Conservation (phyloP, 2,888 invertebrate genomes). For the Hybos culiciformis region DNA sequence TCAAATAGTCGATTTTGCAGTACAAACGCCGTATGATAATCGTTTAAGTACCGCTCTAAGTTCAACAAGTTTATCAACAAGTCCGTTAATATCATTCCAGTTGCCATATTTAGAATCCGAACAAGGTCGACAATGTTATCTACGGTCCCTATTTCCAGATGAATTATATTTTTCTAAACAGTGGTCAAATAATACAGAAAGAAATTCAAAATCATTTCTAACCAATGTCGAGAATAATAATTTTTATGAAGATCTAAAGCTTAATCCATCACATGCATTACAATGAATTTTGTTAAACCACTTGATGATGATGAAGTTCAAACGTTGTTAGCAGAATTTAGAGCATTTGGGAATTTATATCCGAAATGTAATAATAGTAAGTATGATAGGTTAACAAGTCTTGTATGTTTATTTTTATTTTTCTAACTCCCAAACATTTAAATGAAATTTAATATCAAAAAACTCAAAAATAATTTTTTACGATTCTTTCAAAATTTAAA, state of each 20-base stretch:
- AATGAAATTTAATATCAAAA: too few relatives aligned
- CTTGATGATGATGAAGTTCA: slow-evolving; percentile 53
- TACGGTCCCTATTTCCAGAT: slow-evolving; percentile 57
- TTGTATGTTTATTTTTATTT: too few relatives aligned
- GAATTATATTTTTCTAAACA: slow-evolving; percentile 59
- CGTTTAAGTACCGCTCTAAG: slow-evolving; percentile 61
- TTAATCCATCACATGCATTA: slow-evolving; percentile 54
- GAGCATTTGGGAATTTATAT: slow-evolving; percentile 68
- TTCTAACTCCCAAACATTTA: too few relatives aligned
- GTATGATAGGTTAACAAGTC: too few relatives aligned
- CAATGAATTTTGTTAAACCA: slow-evolving; percentile 50
- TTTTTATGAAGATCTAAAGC: slow-evolving; percentile 19
- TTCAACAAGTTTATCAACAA: slow-evolving; percentile 63
- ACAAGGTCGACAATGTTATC: slow-evolving; percentile 56
- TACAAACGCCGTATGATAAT: slow-evolving; percentile 48
- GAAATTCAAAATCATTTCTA: slow-evolving; percentile 17
- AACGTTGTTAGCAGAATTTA: slow-evolving; percentile 65
- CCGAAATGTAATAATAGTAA: slow-evolving; percentile 30
- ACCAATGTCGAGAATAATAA: slow-evolving; percentile 14
- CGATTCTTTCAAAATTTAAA: too few relatives aligned
- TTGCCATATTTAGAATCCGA: slow-evolving; percentile 83
- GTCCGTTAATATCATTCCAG: slow-evolving; percentile 72
- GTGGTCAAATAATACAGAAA: slow-evolving; percentile 33
- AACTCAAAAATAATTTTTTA: too few relatives aligned
- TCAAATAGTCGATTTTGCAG: slow-evolving; percentile 25